Percentiles rank a stretch among this genome's conserved stretches.
Evolutionary conservation across 37 sponge, comb jelly and placozoan species (phyloP).

Genomic region (Bolinopsis microptera): DNA sequence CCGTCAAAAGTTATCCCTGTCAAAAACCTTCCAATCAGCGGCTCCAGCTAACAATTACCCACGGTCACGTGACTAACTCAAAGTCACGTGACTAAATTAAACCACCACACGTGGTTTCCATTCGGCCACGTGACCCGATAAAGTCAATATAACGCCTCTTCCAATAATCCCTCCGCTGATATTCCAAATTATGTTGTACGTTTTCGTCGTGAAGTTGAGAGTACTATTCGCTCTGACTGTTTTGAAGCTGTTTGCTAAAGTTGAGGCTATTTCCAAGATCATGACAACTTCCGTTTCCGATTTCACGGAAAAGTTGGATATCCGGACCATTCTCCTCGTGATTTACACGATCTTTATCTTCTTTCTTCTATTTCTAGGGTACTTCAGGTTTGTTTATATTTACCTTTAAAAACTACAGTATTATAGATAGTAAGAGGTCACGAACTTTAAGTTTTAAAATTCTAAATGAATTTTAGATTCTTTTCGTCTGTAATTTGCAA

Average conservation of each 20-base stretch:
- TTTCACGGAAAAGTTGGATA: conserved; percentile 44
- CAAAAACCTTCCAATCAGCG: not conserved
- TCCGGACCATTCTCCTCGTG: conserved; percentile 59
- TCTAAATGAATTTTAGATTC: too few species aligned
- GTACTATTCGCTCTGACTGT: not conserved
- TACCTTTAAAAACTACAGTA: not conserved
- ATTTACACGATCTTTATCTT: conserved; percentile 63
- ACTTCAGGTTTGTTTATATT: conserved; percentile 35
- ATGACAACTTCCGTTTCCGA: conserved; percentile 16
- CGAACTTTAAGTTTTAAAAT: too few species aligned
- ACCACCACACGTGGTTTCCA: not conserved
- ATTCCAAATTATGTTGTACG: too few species aligned
- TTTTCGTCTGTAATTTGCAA: too few species aligned
- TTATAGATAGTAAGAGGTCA: not conserved
- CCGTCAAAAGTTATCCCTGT: not conserved
- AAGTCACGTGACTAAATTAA: not conserved
- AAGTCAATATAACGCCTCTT: not conserved
- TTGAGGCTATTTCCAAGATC: not conserved
- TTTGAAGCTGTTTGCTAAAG: not conserved
- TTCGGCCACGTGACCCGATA: not conserved
- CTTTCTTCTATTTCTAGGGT: conserved; percentile 44
- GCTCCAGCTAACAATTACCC: not conserved
- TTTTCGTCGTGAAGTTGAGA: not conserved
- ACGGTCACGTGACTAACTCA: not conserved
- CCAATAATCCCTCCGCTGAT: too few species aligned